Evolutionary conservation across 2,113 vertebrate genomes (phyloP).

Genomic region (Mionectes macconnelli): DNA sequence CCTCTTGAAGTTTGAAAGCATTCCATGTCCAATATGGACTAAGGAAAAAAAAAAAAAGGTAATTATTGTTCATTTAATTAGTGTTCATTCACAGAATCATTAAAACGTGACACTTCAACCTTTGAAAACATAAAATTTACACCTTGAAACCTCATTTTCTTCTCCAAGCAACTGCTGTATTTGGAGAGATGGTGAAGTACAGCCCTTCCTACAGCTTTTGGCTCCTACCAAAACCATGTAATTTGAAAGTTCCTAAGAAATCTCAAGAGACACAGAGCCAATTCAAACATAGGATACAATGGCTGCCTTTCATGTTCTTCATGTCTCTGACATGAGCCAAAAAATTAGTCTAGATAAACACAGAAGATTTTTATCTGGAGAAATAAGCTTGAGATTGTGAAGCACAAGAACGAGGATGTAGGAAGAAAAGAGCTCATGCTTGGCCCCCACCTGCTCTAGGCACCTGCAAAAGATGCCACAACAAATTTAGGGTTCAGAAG

Average conservation of each 20-base stretch:
- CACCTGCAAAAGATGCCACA: background rate
- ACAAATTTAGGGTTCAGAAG: background rate
- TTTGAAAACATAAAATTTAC: background rate
- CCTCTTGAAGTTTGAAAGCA: background rate
- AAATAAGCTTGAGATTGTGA: background rate
- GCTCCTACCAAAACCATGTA: background rate
- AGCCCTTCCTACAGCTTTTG: slow-evolving; percentile 20
- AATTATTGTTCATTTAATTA: background rate
- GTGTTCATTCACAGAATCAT: background rate
- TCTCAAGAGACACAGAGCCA: slow-evolving; percentile 3
- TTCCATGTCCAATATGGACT: background rate
- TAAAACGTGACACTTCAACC: background rate
- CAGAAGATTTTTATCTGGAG: background rate
- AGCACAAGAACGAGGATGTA: background rate
- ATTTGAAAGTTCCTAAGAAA: slow-evolving; percentile 26
- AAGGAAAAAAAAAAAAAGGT: background rate
- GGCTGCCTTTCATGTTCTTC: background rate
- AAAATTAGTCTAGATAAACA: slow-evolving; percentile 24
- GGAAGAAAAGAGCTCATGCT: background rate
- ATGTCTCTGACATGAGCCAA: background rate
- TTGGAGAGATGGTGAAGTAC: background rate
- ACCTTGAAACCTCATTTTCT: background rate
- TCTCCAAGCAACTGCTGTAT: background rate
- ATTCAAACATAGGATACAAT: slow-evolving; percentile 7
- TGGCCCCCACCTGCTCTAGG: background rate